These are phyloP conservation scores for Blennius ocellaris DNA, from an alignment of 2,113 vertebrate genomes.

Conservation along the genomic window DNA sequence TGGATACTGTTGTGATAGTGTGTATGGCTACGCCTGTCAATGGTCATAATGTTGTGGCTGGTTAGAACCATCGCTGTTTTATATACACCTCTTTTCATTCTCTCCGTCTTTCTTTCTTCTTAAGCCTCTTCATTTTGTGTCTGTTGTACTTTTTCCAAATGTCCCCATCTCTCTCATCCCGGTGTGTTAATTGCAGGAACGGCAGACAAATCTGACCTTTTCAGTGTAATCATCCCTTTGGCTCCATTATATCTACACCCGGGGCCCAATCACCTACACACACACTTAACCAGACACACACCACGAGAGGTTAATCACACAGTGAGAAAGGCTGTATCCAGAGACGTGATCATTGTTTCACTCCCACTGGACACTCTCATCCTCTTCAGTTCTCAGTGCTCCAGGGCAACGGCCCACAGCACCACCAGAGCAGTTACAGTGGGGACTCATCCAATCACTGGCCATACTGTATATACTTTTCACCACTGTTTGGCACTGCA, in stretches of 20 bases:
- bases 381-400: conserved; percentile 20
- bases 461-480: conserved; percentile 11
- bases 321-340: conserved; percentile 51
- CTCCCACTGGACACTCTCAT: conserved; percentile 44
- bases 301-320: conserved; percentile 65
- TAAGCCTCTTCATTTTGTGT: conserved; percentile 5
- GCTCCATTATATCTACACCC: conserved; percentile 67
- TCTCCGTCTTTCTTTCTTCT: background rate
- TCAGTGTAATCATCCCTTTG: conserved; percentile 68
- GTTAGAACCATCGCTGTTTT: too few species aligned
- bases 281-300: conserved; percentile 33
- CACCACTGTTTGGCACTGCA: conserved; percentile 52
- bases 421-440: conserved; percentile 6
- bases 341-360: conserved; percentile 57
- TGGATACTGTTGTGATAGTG: too few species aligned
- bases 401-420: conserved; percentile 14
- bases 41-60: too few species aligned
- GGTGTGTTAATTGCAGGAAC: conserved; percentile 63
- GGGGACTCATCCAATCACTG: conserved; percentile 19
- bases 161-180: conserved; percentile 8
- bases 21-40: too few species aligned
- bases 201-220: conserved; percentile 74
- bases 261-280: conserved; percentile 50
- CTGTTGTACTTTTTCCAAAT: conserved; percentile 22
- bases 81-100: conserved; percentile 1